phyloP scores from a whole-genome alignment of 2,797 vertebrate genomes.

The Pelochelys cantorii region DNA sequence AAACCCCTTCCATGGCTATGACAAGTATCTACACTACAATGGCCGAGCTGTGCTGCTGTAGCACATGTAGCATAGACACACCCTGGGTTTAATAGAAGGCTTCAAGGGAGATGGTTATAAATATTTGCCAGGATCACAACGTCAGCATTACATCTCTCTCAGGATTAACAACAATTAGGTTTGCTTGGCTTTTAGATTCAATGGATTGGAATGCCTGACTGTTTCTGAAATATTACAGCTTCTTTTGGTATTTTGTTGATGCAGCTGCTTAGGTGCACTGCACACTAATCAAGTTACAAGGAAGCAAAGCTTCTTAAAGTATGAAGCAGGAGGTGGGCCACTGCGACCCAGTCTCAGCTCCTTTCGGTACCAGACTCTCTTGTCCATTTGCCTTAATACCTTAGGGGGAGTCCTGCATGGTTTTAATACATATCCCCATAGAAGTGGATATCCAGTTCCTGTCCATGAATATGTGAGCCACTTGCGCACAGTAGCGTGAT shows the following conservation, averaged over 20 bases:
- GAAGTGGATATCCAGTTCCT: no score
- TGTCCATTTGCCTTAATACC: neutral
- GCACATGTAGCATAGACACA: no score
- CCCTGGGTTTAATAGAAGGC: neutral
- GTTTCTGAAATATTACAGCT: slow-evolving; percentile 41
- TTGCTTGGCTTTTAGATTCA: slow-evolving; percentile 32
- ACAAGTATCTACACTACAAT: neutral
- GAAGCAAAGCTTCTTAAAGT: slow-evolving; percentile 38
- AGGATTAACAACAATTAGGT: slow-evolving; percentile 48
- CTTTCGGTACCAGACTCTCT: slow-evolving; percentile 36
- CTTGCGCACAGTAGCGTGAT: no score
- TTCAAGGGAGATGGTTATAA: slow-evolving; percentile 41
- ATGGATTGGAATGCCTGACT: slow-evolving; percentile 11
- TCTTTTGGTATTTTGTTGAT: slow-evolving; percentile 33
- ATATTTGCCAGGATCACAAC: slow-evolving; percentile 57
- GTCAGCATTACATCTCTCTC: slow-evolving; percentile 50
- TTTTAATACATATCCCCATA: no score
- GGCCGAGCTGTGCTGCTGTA: no score
- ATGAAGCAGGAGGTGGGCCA: slow-evolving; percentile 21
- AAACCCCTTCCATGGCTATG: neutral
- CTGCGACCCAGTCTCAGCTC: slow-evolving; percentile 7
- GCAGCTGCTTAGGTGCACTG: slow-evolving; percentile 48
- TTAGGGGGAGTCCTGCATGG: neutral
- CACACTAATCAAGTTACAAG: slow-evolving; percentile 19
- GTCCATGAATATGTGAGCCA: rapidly evolving